Base-by-base conservation (phyloP, 2,797 vertebrate species). In the Pteronotus mesoamericanus region DNA sequence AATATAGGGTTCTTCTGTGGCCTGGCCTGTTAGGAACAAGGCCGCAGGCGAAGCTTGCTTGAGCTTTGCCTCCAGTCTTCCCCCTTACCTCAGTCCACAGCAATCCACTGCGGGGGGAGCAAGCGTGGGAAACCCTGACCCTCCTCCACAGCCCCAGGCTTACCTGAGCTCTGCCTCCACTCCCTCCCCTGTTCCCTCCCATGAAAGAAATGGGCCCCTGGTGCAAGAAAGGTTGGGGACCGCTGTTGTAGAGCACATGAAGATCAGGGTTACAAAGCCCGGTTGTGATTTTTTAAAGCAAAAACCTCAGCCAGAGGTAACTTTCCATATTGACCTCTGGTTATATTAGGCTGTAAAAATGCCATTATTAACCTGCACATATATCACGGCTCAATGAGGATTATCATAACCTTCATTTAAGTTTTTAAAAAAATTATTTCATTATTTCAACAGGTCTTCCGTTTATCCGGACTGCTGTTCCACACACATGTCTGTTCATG, bases 281-380 rank as follows among this genome's bases (percentile, higher is more conserved):
- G 72, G 21, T 19, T 96, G 83, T 75, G 69, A 83, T 74, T 90
- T 94, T 66, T 90, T 92, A 44, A 92, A 94, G 71, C 11, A 42
- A 85, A 91, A 89, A 71, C 32, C 44, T 84, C 29, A 55, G 21
- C 29, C 80, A 95, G 32, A 69, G 18, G 72, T 42, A 64, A 86
- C 22, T 24, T 89, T 75, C 19, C 16, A 44, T 83, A 92, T 79
- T 78, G 46, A 64, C n/a, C 29, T 86, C 12, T 80, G 48, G 19
- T 94, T 86, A 75, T 14, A 53, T 68, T 93, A 59, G 15, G 44
- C 46, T 89, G 24, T 9, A 64, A 78, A 94, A 89, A 57, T 37
- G 24, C 39, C 66, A 53, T 61, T 53, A n/a, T 64, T 86, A 88
- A 87, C 10, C 34, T 69, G 37, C 9, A 53, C 32, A 83, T 34